Base-by-base conservation (phyloP, 2,113 vertebrate genomes). In the Uria aalge region DNA sequence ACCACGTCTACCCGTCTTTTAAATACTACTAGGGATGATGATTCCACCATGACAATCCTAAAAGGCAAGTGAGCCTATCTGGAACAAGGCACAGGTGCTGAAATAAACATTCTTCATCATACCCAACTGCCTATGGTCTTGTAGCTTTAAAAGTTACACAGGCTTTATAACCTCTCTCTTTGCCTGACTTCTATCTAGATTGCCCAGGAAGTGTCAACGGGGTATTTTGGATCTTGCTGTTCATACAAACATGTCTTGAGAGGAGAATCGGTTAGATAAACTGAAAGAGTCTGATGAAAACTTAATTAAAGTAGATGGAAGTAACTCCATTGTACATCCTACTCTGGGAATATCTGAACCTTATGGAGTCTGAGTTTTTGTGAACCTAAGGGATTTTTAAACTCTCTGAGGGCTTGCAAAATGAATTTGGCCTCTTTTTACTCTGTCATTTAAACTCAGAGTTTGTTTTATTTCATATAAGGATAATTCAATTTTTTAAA, bases 381-480 rank as follows among this genome's bases (percentile, higher is more conserved):
- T 85, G 78, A 97, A 79, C 81, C 74, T 91, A 91, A 73, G 92
- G 69, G 86, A 94, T 92, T 95, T 97, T 92, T 85, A 94, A 95
- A 67, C 24, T 76, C 94, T 85, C 96, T 8, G 2, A 92, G 55
- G 73, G 47, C 38, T 92, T 85, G 69, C 84, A 94, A 97, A 97
- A 89, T 91, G 62, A 94, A 92, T 83, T 92, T 91, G 22, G 80
- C 87, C 76, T 94, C 81, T 87, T 97, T 92, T 91, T 85, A 89
- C 57, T 85, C 69, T 95, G 87, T 85, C 71, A 92, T 96, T 94
- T 92, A 94, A 96, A 96, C 77, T 91, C 69, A 27, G 47, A 57
- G 84, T 73, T 97, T 95, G 69, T 95, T 81, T 96, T 90, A 94
- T 92, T 96, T 95, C 84, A 69, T 93, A 89, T 91, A 94, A 95